Percentiles rank a stretch among this genome's conserved stretches.
phyloP scores from a whole-genome alignment of 37 sponge, comb jelly and placozoan species.

The Theonella swinhoei region DNA sequence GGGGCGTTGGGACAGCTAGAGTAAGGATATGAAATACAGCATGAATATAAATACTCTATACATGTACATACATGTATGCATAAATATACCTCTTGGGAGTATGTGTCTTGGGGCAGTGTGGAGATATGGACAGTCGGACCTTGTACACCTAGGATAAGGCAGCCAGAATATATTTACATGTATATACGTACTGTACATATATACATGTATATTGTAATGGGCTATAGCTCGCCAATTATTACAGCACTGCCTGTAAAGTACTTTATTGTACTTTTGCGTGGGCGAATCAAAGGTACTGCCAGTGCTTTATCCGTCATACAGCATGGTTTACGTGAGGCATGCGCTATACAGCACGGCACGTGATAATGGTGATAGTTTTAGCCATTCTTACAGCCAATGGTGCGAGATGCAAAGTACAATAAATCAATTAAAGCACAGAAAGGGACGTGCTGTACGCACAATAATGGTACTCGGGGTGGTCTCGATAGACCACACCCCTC shows the following conservation, averaged over 20 bases:
- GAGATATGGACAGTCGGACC: slow-evolving; percentile 61
- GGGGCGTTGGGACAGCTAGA: neutral
- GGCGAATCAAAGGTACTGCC: neutral
- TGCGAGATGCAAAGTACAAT: no score
- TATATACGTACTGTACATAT: neutral
- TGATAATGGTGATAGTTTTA: no score
- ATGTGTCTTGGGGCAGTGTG: slow-evolving; percentile 67
- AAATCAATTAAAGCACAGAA: no score
- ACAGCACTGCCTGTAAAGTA: no score
- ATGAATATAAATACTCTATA: neutral
- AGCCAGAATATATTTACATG: no score
- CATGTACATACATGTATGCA: neutral
- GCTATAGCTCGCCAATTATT: neutral
- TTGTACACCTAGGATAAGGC: slow-evolving; percentile 51
- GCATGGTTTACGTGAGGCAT: no score
- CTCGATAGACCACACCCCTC: no score
- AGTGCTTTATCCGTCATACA: neutral
- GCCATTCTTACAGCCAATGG: neutral
- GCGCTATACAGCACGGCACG: no score
- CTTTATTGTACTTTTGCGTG: no score
- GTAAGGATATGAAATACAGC: neutral
- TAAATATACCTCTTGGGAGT: neutral
- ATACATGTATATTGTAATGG: neutral
- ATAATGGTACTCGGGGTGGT: no score
- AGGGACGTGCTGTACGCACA: no score